These are phyloP conservation scores for Rhea americana DNA, from an alignment of 2,113 vertebrate genomes.

Conservation along the genomic window DNA sequence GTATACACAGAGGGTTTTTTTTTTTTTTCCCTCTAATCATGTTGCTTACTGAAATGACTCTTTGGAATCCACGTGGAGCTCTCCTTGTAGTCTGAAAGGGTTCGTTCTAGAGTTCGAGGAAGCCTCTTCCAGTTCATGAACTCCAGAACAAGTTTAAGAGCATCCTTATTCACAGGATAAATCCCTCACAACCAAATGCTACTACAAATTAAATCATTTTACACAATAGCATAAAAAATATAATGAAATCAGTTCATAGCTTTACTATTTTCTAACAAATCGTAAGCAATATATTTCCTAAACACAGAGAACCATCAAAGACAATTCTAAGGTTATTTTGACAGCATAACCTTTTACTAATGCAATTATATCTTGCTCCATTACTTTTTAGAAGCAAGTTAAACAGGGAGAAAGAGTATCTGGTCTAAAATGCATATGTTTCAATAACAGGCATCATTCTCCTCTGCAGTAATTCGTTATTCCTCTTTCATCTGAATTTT, in stretches of 20 bases:
- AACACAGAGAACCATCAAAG: background rate
- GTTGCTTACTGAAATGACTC: conserved; percentile 16
- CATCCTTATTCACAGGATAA: background rate
- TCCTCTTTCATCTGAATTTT: background rate
- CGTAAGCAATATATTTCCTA: rapidly evolving
- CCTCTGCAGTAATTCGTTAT: too few species aligned
- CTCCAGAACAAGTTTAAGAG: background rate
- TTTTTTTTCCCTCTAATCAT: background rate
- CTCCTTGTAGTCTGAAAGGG: background rate
- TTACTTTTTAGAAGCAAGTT: background rate
- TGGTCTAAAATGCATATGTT: too few species aligned
- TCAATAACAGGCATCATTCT: too few species aligned
- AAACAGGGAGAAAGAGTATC: too few species aligned
- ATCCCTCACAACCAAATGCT: background rate
- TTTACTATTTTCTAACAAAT: background rate
- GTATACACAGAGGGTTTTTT: background rate
- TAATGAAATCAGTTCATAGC: background rate
- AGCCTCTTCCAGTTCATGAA: background rate
- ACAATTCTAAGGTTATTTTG: background rate
- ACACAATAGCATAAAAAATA: background rate
- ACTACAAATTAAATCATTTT: background rate
- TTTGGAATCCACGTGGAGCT: rapidly evolving
- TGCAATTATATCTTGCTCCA: background rate
- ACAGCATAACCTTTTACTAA: background rate
- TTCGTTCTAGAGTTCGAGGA: background rate